Conservation (phyloP, 2,113 vertebrate genomes). For the Heterocephalus glaber region DNA sequence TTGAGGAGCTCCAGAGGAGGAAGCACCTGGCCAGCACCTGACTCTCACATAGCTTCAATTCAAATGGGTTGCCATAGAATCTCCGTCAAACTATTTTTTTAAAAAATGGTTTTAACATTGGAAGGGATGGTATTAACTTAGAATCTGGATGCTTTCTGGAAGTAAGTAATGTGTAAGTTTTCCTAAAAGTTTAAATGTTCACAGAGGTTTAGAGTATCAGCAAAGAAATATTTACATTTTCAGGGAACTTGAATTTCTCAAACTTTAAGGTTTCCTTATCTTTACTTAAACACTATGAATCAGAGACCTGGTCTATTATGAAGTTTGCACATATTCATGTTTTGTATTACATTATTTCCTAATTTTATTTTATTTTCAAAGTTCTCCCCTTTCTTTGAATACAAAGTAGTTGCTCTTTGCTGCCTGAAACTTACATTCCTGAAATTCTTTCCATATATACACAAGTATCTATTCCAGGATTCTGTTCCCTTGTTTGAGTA, state of each 20-base stretch:
- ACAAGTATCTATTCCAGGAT: not conserved
- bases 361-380: slow-evolving; percentile 51
- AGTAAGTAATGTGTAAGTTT: not conserved
- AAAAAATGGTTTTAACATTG: not conserved
- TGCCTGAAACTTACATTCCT: slow-evolving; percentile 27
- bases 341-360: not conserved
- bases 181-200: not conserved
- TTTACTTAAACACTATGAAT: slow-evolving; percentile 19
- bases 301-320: not conserved
- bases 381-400: slow-evolving; percentile 3
- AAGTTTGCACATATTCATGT: not conserved
- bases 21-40: not conserved
- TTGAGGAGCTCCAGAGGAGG: not conserved
- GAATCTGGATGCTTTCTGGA: not conserved
- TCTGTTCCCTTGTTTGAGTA: not conserved
- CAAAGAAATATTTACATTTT: not conserved
- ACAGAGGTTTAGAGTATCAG: not conserved
- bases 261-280: not conserved
- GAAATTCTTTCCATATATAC: not conserved
- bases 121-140: not conserved
- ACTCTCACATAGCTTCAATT: not conserved
- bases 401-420: not conserved
- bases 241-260: not conserved
- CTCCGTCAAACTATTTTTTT: not conserved
- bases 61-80: not conserved